Base-by-base conservation (phyloP, 2,113 vertebrate genomes). In the Verasper variegatus region DNA sequence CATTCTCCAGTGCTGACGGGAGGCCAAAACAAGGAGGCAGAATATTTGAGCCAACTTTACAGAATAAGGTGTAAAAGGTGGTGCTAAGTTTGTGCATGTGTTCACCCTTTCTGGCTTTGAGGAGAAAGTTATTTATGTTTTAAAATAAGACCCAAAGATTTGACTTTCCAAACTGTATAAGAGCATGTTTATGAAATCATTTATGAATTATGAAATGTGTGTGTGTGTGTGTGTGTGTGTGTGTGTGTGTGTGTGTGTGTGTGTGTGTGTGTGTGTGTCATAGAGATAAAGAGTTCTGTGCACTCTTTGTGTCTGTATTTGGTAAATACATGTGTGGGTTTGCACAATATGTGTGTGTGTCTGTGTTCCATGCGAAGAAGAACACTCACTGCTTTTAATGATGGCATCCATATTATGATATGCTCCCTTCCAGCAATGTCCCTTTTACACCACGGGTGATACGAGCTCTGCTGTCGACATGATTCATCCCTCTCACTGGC, bases 401-500 rank as follows among this genome's bases (percentile, higher is more conserved):
- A 76, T 71, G 27, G 56, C 56, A 71, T 64, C 68, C 71, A 49
- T 74, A 68, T 77, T 66, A 68, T 20, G 35, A 67, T 6, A 20
- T 21, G 26, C 55, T 82, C 61, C 61, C 69, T 68, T 69, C 51
- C 68, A 40, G 74, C 5, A 15, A 62, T 66, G 66, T 75, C 45
- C 79, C 69, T 76, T 83, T 82, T 81, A 82, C 78, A 77, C 72
- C 67, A 35, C 4, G 31, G 20, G 75, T 78, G 83, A 83, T 71
- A 65, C 58, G 65, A 87, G 83, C 72, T 71, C 65, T 66, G 73
- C 82, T 78, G 82, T 83, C n/a, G 49, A 55, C 23, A 20, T 74
- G 85, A 89, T 76, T 88, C 85, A 84, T 82, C 78, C 71, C 74
- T 78, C 78, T 80, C 49, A n/a, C 76, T 70, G 82, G 86, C 68